Conservation (phyloP, 2,888 invertebrate genomes). For the Pemphredon lugubris region DNA sequence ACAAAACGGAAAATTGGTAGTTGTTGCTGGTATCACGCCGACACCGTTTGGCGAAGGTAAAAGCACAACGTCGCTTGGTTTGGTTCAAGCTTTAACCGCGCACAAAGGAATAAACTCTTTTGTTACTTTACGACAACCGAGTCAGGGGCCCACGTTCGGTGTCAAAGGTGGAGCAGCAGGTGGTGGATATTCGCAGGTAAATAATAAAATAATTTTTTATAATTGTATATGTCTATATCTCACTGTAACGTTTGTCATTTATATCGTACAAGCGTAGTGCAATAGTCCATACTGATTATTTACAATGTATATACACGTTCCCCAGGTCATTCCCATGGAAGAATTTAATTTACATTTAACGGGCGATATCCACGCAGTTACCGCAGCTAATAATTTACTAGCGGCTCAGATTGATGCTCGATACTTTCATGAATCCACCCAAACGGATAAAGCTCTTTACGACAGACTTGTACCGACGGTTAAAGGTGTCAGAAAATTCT, state of each 20-base stretch:
- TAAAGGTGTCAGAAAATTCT: constrained; percentile 91
- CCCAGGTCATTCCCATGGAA: constrained; percentile 98
- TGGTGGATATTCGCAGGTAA: constrained; percentile 96
- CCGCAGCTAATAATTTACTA: constrained; percentile 98
- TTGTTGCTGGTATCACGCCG: constrained; percentile 98
- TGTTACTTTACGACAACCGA: constrained; percentile 97
- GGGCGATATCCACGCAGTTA: constrained; percentile 99
- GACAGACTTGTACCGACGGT: constrained; percentile 93
- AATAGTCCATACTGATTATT: too few species aligned
- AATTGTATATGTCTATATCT: too few species aligned
- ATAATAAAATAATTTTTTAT: constrained; percentile 3
- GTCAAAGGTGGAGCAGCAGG: constrained; percentile 99
- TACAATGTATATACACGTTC: neutral
- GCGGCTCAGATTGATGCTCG: constrained; percentile 98
- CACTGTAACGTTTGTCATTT: neutral
- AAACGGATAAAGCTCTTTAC: constrained; percentile 92
- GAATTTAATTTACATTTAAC: constrained; percentile 99
- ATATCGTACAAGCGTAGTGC: too few species aligned
- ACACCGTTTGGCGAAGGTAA: constrained; percentile 99
- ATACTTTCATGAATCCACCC: constrained; percentile 98
- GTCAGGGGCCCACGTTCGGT: constrained; percentile 99
- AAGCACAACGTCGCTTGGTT: constrained; percentile 96
- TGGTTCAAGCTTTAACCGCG: constrained; percentile 95
- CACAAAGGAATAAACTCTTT: constrained; percentile 93
- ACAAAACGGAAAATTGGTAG: constrained; percentile 93